Conservation (phyloP, 2,888 invertebrate species). For the Macroteleia sp. region DNA sequence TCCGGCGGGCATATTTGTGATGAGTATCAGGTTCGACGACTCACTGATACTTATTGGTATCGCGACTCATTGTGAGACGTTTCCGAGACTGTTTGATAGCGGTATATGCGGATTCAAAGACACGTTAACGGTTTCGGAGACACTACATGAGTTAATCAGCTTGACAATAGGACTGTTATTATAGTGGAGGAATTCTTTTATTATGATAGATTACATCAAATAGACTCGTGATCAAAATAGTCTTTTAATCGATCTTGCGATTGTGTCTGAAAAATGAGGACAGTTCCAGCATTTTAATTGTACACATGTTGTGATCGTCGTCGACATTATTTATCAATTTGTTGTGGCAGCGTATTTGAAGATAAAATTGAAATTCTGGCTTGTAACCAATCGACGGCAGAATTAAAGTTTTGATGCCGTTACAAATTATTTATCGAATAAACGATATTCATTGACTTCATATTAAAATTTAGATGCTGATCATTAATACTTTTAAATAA, state of each 20-base stretch:
- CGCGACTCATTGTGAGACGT: constrained; percentile 48
- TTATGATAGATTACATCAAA: constrained; percentile 48
- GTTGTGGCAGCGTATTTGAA: background rate
- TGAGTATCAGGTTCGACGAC: constrained; percentile 68
- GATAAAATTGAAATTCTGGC: no score
- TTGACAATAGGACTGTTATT: constrained; percentile 68
- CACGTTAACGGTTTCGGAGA: constrained; percentile 73
- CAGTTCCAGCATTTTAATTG: constrained; percentile 24
- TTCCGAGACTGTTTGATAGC: constrained; percentile 56
- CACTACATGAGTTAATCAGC: constrained; percentile 72
- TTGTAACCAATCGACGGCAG: no score
- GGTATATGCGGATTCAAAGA: constrained; percentile 70
- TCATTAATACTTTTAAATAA: no score
- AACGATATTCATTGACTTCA: no score
- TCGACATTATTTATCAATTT: constrained; percentile 18
- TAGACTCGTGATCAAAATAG: constrained; percentile 46
- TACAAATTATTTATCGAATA: no score
- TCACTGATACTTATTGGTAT: constrained; percentile 48
- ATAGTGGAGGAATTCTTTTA: constrained; percentile 64
- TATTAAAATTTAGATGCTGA: no score
- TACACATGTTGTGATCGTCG: constrained; percentile 31
- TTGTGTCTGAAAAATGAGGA: constrained; percentile 32
- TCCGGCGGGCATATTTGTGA: constrained; percentile 55
- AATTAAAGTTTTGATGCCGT: no score
- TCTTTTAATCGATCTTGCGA: constrained; percentile 34